Evolutionary conservation across 2,888 invertebrate genomes (phyloP).

Genomic region (Oscheius sp.): DNA sequence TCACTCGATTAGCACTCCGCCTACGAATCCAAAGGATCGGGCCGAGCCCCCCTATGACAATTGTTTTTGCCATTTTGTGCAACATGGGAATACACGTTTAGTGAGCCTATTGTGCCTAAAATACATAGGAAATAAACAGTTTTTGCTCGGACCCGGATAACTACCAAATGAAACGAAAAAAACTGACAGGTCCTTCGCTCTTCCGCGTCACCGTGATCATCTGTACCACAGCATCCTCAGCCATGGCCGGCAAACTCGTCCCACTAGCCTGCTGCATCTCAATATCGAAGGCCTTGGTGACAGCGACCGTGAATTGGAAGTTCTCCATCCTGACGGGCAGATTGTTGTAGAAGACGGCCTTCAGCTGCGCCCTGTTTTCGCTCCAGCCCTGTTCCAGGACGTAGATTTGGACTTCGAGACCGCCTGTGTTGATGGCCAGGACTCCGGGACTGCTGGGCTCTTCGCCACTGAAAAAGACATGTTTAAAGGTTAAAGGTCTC

Average conservation of each 20-base stretch:
- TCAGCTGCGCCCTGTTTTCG: slow-evolving; percentile 46
- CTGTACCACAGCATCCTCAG: slow-evolving; percentile 76
- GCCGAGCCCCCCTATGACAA: too few species aligned
- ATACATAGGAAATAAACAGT: too few species aligned
- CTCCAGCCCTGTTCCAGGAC: slow-evolving; percentile 53
- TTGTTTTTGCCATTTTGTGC: too few species aligned
- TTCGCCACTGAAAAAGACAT: background rate
- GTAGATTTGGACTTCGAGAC: slow-evolving; percentile 67
- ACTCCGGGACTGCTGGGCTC: slow-evolving; percentile 38
- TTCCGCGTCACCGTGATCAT: slow-evolving; percentile 50
- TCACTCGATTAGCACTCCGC: too few species aligned
- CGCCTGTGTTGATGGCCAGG: slow-evolving; percentile 65
- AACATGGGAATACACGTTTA: too few species aligned
- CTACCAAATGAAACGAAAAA: slow-evolving; percentile 68
- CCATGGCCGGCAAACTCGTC: slow-evolving; percentile 83
- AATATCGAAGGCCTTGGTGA: slow-evolving; percentile 79
- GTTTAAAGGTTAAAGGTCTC: too few species aligned
- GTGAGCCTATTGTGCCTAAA: too few species aligned
- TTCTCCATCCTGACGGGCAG: slow-evolving; percentile 84
- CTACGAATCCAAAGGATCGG: too few species aligned
- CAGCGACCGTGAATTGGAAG: slow-evolving; percentile 95
- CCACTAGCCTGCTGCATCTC: slow-evolving; percentile 20
- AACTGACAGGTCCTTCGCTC: slow-evolving; percentile 45
- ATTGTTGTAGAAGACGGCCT: slow-evolving; percentile 80
- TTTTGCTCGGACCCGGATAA: too few species aligned